Evolutionary conservation across 2,888 invertebrate species (phyloP).

Genomic region (Orgyia antiqua): DNA sequence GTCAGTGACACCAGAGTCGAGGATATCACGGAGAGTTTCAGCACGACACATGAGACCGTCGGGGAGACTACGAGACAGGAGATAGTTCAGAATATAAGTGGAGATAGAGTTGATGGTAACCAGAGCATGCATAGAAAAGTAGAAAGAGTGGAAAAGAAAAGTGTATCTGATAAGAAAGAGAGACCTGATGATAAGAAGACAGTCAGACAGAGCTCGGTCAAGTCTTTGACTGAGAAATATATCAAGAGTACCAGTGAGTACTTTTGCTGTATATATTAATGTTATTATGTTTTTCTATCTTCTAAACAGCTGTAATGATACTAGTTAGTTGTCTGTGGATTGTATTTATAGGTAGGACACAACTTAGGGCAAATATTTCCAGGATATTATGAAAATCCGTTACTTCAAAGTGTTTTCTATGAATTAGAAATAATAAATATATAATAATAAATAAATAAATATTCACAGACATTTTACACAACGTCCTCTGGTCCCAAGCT

Average conservation of each 20-base stretch:
- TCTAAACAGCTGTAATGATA: no score
- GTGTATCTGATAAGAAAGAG: conserved; percentile 35
- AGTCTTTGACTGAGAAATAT: conserved; percentile 88
- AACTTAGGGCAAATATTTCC: no score
- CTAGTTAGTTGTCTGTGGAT: no score
- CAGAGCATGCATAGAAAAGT: conserved; percentile 18
- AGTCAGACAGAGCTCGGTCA: conserved; percentile 84
- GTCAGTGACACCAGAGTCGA: conserved; percentile 37
- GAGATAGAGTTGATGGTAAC: conserved; percentile 11
- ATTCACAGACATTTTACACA: no score
- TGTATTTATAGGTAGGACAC: no score
- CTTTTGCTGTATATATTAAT: background rate
- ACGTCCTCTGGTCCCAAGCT: no score
- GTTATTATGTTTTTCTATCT: no score
- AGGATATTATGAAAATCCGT: no score
- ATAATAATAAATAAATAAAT: no score
- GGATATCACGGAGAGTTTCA: conserved; percentile 23
- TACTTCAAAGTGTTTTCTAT: no score
- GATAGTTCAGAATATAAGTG: conserved; percentile 4
- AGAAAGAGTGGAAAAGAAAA: conserved; percentile 34
- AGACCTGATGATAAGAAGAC: conserved; percentile 60
- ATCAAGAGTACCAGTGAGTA: conserved; percentile 81
- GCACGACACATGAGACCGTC: conserved; percentile 11
- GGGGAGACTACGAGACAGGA: conserved; percentile 16
- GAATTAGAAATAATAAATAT: no score